These are phyloP conservation scores for Hormaphis cornu DNA, from an alignment of 1,140 invertebrate species.

Conservation along the genomic window DNA sequence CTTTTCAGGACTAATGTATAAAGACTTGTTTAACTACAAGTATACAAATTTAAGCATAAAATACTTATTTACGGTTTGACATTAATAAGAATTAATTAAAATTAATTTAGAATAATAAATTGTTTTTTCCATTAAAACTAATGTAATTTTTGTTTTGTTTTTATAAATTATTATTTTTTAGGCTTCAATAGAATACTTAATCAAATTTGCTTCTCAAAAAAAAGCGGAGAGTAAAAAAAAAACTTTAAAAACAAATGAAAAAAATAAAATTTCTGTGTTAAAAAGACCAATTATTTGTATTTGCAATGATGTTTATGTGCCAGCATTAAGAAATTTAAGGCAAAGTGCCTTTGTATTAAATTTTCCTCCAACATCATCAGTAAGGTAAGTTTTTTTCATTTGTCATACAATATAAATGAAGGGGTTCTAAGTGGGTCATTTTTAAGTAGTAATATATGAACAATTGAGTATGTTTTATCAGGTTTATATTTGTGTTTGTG, in stretches of 20 bases:
- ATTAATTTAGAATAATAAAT: too few species aligned
- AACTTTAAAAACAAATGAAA: slow-evolving; percentile 48
- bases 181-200: slow-evolving; percentile 76
- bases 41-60: too few species aligned
- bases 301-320: slow-evolving; percentile 88
- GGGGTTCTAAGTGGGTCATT: too few species aligned
- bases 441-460: too few species aligned
- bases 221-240: slow-evolving; percentile 47
- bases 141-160: not conserved
- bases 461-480: too few species aligned
- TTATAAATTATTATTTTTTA: slow-evolving; percentile 39
- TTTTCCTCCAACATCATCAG: slow-evolving; percentile 56
- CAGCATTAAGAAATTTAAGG: slow-evolving; percentile 64
- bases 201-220: slow-evolving; percentile 66
- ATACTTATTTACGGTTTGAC: too few species aligned
- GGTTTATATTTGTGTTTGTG: too few species aligned
- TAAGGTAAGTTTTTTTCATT: slow-evolving; percentile 41
- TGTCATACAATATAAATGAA: not conserved
- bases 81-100: too few species aligned
- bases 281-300: slow-evolving; percentile 88
- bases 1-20: too few species aligned
- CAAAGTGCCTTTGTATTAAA: slow-evolving; percentile 65
- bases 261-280: slow-evolving; percentile 47
- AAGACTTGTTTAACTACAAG: too few species aligned
- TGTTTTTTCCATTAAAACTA: not conserved